Conservation (phyloP, 1,140 invertebrate species). For the Zeugodacus cucurbitae region DNA sequence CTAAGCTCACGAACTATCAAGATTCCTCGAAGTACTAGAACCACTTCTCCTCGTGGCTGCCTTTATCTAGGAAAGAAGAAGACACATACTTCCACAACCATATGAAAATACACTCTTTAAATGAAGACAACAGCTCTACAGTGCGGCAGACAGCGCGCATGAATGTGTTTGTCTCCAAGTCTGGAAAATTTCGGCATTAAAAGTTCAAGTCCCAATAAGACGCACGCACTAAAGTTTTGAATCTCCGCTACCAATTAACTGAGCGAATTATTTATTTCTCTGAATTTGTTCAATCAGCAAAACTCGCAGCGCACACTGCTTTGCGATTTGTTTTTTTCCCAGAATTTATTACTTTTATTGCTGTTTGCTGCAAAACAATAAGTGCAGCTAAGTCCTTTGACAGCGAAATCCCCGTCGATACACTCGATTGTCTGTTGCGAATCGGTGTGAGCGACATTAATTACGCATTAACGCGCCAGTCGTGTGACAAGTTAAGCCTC, state of each 20-base stretch:
- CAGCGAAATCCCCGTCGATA: background rate
- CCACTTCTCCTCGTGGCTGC: too few relatives aligned
- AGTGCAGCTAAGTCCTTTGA: background rate
- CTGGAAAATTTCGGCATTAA: too few relatives aligned
- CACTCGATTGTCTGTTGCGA: background rate
- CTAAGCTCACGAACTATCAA: too few relatives aligned
- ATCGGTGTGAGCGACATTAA: background rate
- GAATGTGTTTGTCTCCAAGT: too few relatives aligned
- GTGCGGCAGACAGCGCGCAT: too few relatives aligned
- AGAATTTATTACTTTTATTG: conserved; percentile 1
- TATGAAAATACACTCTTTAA: too few relatives aligned
- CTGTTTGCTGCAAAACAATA: background rate
- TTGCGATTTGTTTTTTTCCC: background rate
- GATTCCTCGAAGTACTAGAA: too few relatives aligned
- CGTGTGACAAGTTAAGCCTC: background rate
- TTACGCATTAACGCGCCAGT: background rate
- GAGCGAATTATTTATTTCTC: background rate
- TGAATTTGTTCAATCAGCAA: background rate
- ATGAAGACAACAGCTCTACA: too few relatives aligned
- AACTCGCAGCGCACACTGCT: background rate
- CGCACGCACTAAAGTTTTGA: background rate
- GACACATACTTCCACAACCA: too few relatives aligned
- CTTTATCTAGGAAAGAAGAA: too few relatives aligned
- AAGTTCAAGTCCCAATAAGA: background rate
- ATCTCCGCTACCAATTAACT: background rate